Conservation (phyloP, 2,888 invertebrate species). For the Drosophila meridionalis region DNA sequence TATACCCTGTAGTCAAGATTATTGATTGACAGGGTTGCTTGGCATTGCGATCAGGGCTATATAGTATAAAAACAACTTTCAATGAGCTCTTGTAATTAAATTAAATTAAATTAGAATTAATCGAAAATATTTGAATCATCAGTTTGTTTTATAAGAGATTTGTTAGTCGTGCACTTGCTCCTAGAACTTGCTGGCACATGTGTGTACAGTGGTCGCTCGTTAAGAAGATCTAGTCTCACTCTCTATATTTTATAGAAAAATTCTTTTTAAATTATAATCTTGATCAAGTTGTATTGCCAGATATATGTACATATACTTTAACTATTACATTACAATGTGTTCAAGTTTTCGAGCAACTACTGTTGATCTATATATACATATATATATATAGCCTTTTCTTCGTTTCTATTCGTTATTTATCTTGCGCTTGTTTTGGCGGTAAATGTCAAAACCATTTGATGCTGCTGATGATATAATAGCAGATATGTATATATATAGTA, state of each 20-base stretch:
- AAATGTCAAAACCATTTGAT: conserved; percentile 52
- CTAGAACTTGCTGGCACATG: background rate
- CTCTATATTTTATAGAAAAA: no score
- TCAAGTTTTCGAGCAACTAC: background rate
- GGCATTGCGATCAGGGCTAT: background rate
- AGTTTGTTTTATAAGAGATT: background rate
- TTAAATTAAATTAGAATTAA: no score
- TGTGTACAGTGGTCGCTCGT: background rate
- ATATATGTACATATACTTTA: background rate
- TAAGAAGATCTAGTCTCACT: background rate
- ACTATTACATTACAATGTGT: background rate
- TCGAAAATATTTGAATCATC: no score
- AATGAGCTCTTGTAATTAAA: no score
- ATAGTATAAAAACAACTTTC: no score
- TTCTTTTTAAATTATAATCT: no score
- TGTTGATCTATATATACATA: background rate
- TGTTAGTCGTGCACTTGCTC: conserved; percentile 6
- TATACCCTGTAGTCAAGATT: conserved; percentile 21
- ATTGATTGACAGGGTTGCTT: background rate
- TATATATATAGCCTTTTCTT: background rate
- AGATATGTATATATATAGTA: conserved; percentile 20
- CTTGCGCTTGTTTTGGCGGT: conserved; percentile 40
- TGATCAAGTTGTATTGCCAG: background rate
- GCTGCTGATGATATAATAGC: conserved; percentile 50
- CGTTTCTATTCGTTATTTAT: conserved; percentile 14